phyloP scores from a whole-genome alignment of 2,797 vertebrate species.

The Acropternis orthonyx region DNA sequence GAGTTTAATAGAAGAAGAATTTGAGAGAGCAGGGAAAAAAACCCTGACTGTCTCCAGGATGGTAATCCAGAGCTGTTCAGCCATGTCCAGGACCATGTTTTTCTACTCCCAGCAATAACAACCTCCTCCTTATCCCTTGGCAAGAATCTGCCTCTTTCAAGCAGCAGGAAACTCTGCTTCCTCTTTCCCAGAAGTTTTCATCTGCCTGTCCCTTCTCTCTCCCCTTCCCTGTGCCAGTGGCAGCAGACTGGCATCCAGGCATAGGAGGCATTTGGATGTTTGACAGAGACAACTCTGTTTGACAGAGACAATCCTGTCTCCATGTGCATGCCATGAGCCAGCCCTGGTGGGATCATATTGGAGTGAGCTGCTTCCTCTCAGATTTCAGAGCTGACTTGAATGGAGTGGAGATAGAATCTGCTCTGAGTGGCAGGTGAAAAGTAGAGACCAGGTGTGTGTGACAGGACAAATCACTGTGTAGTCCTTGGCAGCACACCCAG shows the following conservation, averaged over 20 bases:
- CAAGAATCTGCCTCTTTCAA: not conserved
- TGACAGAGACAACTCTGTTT: not conserved
- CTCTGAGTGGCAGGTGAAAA: not conserved
- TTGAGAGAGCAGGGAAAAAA: not conserved
- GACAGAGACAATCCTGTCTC: not conserved
- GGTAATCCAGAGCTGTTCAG: not conserved
- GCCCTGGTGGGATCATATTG: not conserved
- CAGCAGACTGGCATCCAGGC: not conserved
- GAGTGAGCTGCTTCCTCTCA: not conserved
- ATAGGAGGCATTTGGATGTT: not conserved
- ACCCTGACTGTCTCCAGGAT: not conserved
- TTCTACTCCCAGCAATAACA: not conserved
- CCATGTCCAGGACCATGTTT: accelerated
- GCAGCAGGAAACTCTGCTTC: not conserved
- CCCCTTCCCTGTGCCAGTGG: no score
- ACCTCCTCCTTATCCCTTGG: not conserved
- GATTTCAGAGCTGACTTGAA: not conserved
- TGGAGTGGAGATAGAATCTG: no score
- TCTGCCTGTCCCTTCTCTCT: not conserved
- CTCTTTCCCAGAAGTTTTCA: not conserved
- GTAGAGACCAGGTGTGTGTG: not conserved
- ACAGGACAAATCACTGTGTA: not conserved
- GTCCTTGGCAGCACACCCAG: accelerated
- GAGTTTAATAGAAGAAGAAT: not conserved
- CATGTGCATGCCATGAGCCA: accelerated